Conservation (phyloP, 2,888 invertebrate species). For the Lycophotia porphyrea region DNA sequence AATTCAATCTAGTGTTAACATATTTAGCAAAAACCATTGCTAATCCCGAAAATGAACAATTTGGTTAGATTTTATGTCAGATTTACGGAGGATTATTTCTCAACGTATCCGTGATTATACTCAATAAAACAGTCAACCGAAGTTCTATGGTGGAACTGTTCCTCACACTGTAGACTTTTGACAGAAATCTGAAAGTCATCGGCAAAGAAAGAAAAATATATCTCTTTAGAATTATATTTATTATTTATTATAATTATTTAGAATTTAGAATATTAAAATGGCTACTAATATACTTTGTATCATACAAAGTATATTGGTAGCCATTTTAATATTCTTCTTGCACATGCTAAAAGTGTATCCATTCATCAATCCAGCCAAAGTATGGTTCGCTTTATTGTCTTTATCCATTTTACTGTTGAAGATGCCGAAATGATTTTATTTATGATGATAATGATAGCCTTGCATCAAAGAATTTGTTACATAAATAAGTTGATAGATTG, state of each 20-base stretch:
- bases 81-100: not conserved
- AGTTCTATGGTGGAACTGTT: conserved; percentile 6
- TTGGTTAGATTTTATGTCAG: not conserved
- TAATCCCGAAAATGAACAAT: not conserved
- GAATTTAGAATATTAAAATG: no score
- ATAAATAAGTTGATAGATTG: conserved; percentile 15
- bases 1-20: not conserved
- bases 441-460: conserved; percentile 4
- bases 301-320: not conserved
- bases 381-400: not conserved
- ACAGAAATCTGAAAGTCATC: conserved; percentile 14
- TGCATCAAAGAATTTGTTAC: not conserved
- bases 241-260: no score
- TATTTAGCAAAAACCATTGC: not conserved
- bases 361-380: not conserved
- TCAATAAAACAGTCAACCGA: conserved; percentile 17
- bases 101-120: not conserved
- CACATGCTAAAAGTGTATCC: not conserved
- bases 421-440: conserved; percentile 3
- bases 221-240: no score
- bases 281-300: no score
- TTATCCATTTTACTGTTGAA: not conserved
- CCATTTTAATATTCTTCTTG: not conserved
- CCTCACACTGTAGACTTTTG: conserved; percentile 9
- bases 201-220: conserved; percentile 23